Percentiles rank a stretch among this genome's conserved stretches.
Conservation (phyloP, 53 echinoderm and acorn worm genomes). For the Hippasteria phrygiana region DNA sequence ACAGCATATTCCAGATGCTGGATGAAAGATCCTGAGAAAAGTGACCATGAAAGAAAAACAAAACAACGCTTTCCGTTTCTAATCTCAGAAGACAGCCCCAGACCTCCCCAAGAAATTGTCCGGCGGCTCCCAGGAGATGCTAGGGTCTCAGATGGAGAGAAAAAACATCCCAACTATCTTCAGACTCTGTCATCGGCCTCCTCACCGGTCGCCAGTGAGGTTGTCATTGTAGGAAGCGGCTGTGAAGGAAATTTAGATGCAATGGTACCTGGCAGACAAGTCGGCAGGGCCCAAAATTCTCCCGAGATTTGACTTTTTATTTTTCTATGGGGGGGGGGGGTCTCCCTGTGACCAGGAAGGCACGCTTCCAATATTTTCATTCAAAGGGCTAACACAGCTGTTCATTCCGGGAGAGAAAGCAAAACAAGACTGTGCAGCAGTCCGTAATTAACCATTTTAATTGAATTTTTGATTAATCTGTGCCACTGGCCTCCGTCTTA, state of each 20-base stretch:
- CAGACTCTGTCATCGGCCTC: not conserved
- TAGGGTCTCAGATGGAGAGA: not conserved
- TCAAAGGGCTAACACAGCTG: slow-evolving; percentile 19
- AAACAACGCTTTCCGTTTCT: not conserved
- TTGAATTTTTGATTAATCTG: slow-evolving; percentile 7
- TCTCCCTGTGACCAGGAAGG: not conserved
- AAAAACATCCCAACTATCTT: slow-evolving; percentile 14
- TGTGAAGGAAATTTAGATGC: not conserved
- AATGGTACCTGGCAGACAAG: not conserved
- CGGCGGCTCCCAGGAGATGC: slow-evolving; percentile 12
- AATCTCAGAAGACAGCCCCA: not conserved
- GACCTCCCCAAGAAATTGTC: not conserved
- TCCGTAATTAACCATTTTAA: not conserved
- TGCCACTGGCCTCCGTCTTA: not conserved
- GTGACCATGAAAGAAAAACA: not conserved
- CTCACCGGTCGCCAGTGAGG: not conserved
- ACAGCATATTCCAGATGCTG: slow-evolving; percentile 12
- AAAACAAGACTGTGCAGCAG: not conserved
- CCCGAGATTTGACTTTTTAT: not conserved
- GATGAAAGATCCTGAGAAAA: not conserved
- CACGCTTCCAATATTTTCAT: slow-evolving; percentile 21
- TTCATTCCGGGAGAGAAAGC: not conserved
- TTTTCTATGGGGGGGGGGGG: not conserved
- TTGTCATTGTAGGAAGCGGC: not conserved
- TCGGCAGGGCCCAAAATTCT: slow-evolving; percentile 8